Evolutionary conservation across 2,888 invertebrate genomes (phyloP).

Genomic region (Oligia latruncula): DNA sequence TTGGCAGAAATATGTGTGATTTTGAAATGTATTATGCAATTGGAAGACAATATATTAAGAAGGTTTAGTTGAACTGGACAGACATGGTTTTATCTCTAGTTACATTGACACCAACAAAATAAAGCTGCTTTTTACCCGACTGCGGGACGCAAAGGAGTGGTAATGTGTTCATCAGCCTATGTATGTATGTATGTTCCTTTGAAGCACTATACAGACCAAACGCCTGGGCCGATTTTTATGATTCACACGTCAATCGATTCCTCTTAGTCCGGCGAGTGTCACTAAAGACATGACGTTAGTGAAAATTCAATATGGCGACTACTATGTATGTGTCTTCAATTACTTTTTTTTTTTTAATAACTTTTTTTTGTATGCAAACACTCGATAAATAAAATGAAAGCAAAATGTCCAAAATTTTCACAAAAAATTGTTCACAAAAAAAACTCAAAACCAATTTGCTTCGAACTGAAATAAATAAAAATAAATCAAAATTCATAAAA

Average conservation of each 20-base stretch:
- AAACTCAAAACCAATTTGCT: background rate
- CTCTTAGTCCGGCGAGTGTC: too few species aligned
- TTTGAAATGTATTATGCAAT: background rate
- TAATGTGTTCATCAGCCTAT: too few species aligned
- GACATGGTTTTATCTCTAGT: background rate
- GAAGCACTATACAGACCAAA: too few species aligned
- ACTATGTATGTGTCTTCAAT: too few species aligned
- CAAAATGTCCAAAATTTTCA: background rate
- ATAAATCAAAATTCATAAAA: slow-evolving; percentile 14
- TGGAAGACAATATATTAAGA: background rate
- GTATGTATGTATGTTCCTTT: too few species aligned
- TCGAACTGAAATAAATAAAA: slow-evolving; percentile 8
- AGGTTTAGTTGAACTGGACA: background rate
- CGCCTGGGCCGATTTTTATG: too few species aligned
- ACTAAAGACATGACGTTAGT: too few species aligned
- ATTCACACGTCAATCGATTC: too few species aligned
- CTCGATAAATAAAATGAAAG: background rate
- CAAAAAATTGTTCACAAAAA: background rate
- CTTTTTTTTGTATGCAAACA: too few species aligned
- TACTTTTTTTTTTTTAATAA: too few species aligned
- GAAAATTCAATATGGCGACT: too few species aligned
- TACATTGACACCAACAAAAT: background rate
- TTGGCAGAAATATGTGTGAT: background rate
- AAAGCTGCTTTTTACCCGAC: background rate
- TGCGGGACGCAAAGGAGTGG: too few species aligned